These are phyloP conservation scores for Spheniscus humboldti DNA, from an alignment of 2,797 vertebrate species.

Conservation along the genomic window DNA sequence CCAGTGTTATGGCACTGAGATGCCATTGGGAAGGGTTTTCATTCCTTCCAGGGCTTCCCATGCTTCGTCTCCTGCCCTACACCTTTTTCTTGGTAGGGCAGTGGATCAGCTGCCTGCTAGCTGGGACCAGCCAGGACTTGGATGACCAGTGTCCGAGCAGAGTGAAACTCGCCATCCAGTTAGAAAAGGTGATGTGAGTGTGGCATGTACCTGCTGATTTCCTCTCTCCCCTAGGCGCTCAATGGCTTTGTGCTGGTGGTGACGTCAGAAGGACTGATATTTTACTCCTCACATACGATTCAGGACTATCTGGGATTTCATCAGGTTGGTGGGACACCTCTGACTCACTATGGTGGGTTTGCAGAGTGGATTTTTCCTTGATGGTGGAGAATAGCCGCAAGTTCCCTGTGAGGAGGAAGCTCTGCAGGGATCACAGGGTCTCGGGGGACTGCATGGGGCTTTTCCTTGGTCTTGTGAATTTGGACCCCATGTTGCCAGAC, in stretches of 20 bases:
- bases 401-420: neutral
- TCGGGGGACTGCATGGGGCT: neutral
- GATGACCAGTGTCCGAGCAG: neutral
- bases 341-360: neutral
- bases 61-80: neutral
- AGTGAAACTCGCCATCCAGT: neutral
- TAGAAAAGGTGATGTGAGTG: accelerated
- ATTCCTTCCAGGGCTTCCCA: neutral
- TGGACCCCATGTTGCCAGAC: accelerated
- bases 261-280: slow-evolving; percentile 79
- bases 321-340: slow-evolving; percentile 69
- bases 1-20: neutral
- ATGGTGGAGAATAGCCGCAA: neutral
- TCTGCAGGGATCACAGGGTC: neutral
- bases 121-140: neutral
- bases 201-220: neutral
- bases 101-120: neutral
- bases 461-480: neutral
- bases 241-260: slow-evolving; percentile 83
- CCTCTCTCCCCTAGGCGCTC: slow-evolving; percentile 70
- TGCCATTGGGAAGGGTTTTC: neutral
- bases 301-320: slow-evolving; percentile 86
- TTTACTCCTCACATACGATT: slow-evolving; percentile 80
- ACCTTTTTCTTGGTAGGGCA: neutral
- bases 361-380: neutral